A percentile compares a stretch with the other conserved stretches of the same genome.
Conservation (phyloP, 1,140 invertebrate species). For the Micrasema longulum region DNA sequence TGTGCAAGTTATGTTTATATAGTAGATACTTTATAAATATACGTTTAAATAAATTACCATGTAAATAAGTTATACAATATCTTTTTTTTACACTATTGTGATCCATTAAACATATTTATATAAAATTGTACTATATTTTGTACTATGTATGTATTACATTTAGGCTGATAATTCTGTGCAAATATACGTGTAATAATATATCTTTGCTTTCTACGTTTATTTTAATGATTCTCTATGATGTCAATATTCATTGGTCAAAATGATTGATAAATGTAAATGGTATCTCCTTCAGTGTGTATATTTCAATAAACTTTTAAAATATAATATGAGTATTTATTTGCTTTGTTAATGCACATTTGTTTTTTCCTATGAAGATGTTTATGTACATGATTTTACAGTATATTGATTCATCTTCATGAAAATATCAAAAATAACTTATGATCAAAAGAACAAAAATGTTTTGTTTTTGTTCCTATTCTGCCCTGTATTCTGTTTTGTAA, state of each 20-base stretch:
- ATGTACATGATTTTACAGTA: too few relatives aligned
- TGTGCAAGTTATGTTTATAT: too few relatives aligned
- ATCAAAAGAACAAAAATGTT: too few relatives aligned
- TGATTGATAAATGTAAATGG: constrained; percentile 32
- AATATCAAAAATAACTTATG: too few relatives aligned
- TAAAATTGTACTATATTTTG: constrained; percentile 20
- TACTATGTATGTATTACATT: constrained; percentile 18
- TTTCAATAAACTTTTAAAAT: constrained; percentile 39
- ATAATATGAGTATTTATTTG: too few relatives aligned
- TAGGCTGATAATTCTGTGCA: constrained; percentile 10
- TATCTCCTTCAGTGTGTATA: constrained; percentile 36
- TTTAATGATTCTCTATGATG: constrained; percentile 15
- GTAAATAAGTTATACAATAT: not conserved
- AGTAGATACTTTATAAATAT: too few relatives aligned
- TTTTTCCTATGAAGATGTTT: too few relatives aligned
- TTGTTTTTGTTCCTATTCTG: too few relatives aligned
- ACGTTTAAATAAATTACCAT: constrained; percentile 1
- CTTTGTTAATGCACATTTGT: too few relatives aligned
- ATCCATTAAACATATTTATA: constrained; percentile 6
- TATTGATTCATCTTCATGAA: too few relatives aligned
- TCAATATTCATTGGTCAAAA: constrained; percentile 27
- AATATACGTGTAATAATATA: constrained; percentile 10
- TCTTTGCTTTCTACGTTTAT: constrained; percentile 15
- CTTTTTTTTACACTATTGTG: constrained; percentile 17
- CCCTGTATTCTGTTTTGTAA: too few relatives aligned